Conservation (phyloP, 2,797 vertebrate species). For the Chromis chromis region DNA sequence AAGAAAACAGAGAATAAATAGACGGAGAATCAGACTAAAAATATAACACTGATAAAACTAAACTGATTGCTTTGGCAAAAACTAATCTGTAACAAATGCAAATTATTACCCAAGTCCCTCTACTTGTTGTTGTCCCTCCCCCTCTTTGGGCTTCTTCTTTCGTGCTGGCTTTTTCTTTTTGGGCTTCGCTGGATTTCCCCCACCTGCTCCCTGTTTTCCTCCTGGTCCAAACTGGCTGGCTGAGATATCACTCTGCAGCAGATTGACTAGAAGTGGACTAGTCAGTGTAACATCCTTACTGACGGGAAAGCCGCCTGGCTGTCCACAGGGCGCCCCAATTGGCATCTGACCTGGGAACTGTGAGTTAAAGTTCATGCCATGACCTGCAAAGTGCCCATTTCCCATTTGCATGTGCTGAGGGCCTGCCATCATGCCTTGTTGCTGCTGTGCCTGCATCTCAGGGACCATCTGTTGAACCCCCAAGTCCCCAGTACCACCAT, state of each 20-base stretch:
- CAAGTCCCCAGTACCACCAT: constrained; percentile 83
- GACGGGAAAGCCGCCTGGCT: constrained; percentile 90
- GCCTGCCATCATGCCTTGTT: constrained; percentile 88
- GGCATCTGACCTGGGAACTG: constrained; percentile 91
- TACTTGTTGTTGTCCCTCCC: constrained; percentile 86
- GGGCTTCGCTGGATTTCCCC: constrained; percentile 90
- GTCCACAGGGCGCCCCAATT: constrained; percentile 91
- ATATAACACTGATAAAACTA: background rate
- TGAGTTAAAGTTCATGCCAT: constrained; percentile 90
- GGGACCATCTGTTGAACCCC: constrained; percentile 92
- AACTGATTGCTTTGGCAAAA: constrained; percentile 4
- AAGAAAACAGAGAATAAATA: constrained; percentile 33
- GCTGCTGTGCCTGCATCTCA: constrained; percentile 92
- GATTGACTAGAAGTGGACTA: constrained; percentile 95
- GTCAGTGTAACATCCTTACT: constrained; percentile 98
- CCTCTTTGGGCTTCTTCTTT: constrained; percentile 94
- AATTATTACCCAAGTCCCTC: constrained; percentile 90
- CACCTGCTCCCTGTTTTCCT: constrained; percentile 91
- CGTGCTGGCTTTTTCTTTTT: constrained; percentile 99
- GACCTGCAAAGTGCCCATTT: constrained; percentile 94
- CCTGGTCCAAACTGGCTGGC: constrained; percentile 97
- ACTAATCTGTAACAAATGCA: constrained; percentile 14
- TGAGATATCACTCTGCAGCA: constrained; percentile 98
- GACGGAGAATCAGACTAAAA: constrained; percentile 12
- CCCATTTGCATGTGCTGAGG: constrained; percentile 94